Evolutionary conservation across 2,797 vertebrate genomes (phyloP), one percentile per base, ranked within the genome.

Genomic region (Thamnophis elegans): DNA sequence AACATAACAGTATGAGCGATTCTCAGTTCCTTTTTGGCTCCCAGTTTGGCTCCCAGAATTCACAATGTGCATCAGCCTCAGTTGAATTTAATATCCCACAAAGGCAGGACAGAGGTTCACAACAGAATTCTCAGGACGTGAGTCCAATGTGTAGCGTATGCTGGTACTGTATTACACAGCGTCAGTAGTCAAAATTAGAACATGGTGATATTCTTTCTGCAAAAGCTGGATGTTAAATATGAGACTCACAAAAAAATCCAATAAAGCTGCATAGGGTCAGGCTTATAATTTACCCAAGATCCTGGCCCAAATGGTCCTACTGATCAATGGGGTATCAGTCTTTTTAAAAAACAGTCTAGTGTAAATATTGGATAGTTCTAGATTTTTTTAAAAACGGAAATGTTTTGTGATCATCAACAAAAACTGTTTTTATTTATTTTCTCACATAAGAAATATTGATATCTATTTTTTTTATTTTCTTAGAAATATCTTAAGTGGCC

Each of bases 21-120:
- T 99, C 99, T 16, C 99, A 99, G 97, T 95, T 98, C 94, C 98
- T 99, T 93, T 98, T 98, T 60, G 98, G 98, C 91, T 99, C 99
- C 91, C 98, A 99, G 96, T 98, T 98, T 96, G 98, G 98, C 97
- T 97, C 93, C 0, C 99, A 99, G 88, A 98, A 97, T n/a, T 97
- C 96, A 89, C 98, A 98, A 94, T 94, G 91, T 0, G 89, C 96
- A 53, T 98, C 95, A 0, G 89, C 94, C 0, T 98, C 98, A 0
- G 97, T 98, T 97, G 99, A 99, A 59, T 95, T 98, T 94, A 97
- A 96, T 95, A 92, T 96, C 1, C 98, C 97, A 56, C 96, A 93
- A 92, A 98, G 96, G 96, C 97, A 95, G 85, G 97, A 97, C 47
- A 97, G 94, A 94, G 95, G 94, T 65, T 97, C 96, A 60, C 98